phyloP scores from a whole-genome alignment of 1,140 invertebrate genomes.

The Zaprionus tsacasi region DNA sequence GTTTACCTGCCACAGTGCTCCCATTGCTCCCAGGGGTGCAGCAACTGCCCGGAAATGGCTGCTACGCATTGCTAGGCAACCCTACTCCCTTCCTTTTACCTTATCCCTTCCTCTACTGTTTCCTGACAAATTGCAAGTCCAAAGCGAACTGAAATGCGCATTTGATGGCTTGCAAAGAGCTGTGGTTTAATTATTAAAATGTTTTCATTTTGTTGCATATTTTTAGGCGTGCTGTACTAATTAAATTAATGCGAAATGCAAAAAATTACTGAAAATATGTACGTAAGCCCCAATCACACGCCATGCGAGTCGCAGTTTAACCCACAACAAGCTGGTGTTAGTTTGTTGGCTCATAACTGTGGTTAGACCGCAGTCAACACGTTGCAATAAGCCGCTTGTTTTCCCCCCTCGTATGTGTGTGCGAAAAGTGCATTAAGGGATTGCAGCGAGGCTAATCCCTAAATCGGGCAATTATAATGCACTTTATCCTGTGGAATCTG shows the following conservation, averaged over 20 bases:
- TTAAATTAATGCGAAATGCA: constrained; percentile 62
- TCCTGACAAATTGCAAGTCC: constrained; percentile 11
- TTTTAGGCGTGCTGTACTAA: constrained; percentile 56
- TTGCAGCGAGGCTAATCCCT: constrained; percentile 21
- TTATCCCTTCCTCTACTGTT: not conserved
- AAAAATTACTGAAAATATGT: constrained; percentile 39
- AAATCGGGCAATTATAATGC: not conserved
- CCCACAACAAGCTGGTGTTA: constrained; percentile 11
- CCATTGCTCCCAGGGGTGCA: not conserved
- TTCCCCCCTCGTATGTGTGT: not conserved
- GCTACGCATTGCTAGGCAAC: not conserved
- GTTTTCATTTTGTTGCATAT: constrained; percentile 67
- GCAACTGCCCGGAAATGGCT: not conserved
- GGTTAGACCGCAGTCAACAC: constrained; percentile 59
- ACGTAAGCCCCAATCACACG: constrained; percentile 9
- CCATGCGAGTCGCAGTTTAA: not conserved
- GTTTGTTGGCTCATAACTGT: constrained; percentile 51
- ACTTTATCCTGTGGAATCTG: not conserved
- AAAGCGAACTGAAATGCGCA: constrained; percentile 5
- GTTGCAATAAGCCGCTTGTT: constrained; percentile 20
- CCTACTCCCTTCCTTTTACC: not conserved
- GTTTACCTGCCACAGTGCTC: constrained; percentile 12
- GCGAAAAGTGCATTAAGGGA: constrained; percentile 8
- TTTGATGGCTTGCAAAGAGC: constrained; percentile 38
- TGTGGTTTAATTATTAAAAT: constrained; percentile 80